A percentile compares a stretch with the other conserved stretches of the same genome.
Evolutionary conservation across 2,888 invertebrate species (phyloP).

Genomic region (Macrostomum cliftonense): DNA sequence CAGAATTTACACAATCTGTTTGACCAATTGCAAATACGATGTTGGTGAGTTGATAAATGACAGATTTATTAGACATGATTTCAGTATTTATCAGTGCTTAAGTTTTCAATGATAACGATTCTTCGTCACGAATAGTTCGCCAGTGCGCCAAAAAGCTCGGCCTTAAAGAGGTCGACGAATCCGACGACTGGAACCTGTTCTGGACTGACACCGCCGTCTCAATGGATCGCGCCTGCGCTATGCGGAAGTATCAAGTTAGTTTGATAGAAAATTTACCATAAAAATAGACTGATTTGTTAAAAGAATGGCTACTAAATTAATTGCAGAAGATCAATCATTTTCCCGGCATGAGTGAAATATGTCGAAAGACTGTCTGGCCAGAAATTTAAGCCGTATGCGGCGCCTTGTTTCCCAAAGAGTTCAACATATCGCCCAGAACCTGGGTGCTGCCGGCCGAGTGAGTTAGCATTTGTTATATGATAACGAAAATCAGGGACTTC

Average conservation of each 20-base stretch:
- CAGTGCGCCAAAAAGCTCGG: conserved; percentile 52
- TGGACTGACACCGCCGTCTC: conserved; percentile 75
- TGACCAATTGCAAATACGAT: conserved; percentile 35
- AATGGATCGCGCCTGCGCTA: conserved; percentile 65
- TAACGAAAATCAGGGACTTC: too few species aligned
- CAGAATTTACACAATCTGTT: conserved; percentile 30
- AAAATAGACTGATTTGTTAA: too few species aligned
- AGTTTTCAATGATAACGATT: too few species aligned
- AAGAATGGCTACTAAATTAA: too few species aligned
- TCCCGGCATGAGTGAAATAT: conserved; percentile 70
- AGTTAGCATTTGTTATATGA: conserved; percentile 28
- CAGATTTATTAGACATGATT: not conserved
- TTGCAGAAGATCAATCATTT: conserved; percentile 75
- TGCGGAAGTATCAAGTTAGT: conserved; percentile 56
- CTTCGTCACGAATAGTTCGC: too few species aligned
- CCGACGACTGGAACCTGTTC: conserved; percentile 67
- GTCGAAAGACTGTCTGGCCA: conserved; percentile 65
- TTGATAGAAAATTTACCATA: too few species aligned
- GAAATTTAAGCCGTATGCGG: conserved; percentile 71
- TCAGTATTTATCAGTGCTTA: not conserved
- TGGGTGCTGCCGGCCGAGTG: conserved; percentile 82
- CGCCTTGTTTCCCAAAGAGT: conserved; percentile 69
- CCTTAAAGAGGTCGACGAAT: conserved; percentile 57
- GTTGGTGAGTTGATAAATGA: conserved; percentile 24
- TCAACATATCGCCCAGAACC: conserved; percentile 74